Base-by-base conservation (phyloP, 2,888 invertebrate species). In the Pemphredon lugubris region DNA sequence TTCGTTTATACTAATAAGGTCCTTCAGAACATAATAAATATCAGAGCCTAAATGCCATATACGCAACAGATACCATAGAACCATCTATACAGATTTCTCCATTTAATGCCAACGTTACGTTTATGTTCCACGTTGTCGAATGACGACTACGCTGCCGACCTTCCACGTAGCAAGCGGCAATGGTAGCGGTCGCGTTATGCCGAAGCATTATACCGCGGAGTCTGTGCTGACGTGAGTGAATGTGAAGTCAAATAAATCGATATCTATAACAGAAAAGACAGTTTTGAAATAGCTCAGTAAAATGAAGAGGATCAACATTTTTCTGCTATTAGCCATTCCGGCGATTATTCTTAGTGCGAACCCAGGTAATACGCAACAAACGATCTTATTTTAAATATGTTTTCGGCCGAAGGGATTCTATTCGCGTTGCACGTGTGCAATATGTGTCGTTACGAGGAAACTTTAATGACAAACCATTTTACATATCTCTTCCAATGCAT, bases 271-370 rank as follows among this genome's bases (percentile, higher is more conserved):
- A 75, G 71, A 75, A 73, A 60, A 48, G 20, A 44, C 32, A 54
- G 3, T 48, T 48, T 16, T 6, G 7, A 55, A 63, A 48, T 7
- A 60, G 13, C 51, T 11, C 6, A 54, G 53, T 64, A 92, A 90
- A 89, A 95, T 96, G 95, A 95, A 93, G 90, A 91, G 93, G 84
- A 91, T 94, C 84, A 92, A 93, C 88, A 90, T 95, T 83, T 89
- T 94, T 50, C 86, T 92, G 73, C 87, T 95, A 60, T 86, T 96
- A 84, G 93, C 94, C 81, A 90, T 96, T 75, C 95, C 95, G 81
- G 93, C 94, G 30, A 92, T 94, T 45, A 92, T 95, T 78, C 92
- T 94, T 80, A 93, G 94, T 79, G 92, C 94, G 76, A 93, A 93
- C 89, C 92, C 91, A 90, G 94, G 96, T 96, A 92, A 95, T 54